Percentiles rank a stretch among this genome's conserved stretches.
Conservation (phyloP, 2,797 vertebrate species). For the Chiloscyllium punctatum region DNA sequence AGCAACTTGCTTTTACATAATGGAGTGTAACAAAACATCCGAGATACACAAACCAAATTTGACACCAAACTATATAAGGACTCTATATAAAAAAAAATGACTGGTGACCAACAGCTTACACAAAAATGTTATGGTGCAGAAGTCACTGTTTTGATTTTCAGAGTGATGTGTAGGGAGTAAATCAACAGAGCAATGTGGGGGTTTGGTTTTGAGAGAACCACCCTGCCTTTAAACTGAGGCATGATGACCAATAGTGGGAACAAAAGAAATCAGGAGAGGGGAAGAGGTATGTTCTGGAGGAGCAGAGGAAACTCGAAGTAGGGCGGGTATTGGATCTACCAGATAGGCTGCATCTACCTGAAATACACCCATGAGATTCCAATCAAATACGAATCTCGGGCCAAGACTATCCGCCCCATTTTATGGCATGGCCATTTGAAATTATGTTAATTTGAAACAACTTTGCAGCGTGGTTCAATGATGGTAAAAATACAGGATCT, state of each 20-base stretch:
- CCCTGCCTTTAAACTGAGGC: background rate
- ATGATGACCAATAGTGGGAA: background rate
- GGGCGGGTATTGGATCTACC: background rate
- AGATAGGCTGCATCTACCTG: background rate
- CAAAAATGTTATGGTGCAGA: too few relatives aligned
- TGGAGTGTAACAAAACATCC: background rate
- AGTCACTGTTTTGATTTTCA: too few relatives aligned
- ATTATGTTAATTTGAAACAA: background rate
- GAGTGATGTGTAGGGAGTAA: background rate
- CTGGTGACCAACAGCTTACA: background rate
- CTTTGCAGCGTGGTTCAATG: background rate
- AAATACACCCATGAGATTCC: background rate
- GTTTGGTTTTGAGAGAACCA: background rate
- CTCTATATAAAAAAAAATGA: too few relatives aligned
- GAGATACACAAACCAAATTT: background rate
- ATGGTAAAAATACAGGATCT: background rate
- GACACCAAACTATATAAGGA: background rate
- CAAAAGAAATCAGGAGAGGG: background rate
- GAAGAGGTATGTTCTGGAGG: background rate
- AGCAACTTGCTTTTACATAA: background rate
- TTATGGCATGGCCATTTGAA: background rate
- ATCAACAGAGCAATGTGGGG: background rate
- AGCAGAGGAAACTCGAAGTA: background rate
- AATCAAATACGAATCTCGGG: background rate
- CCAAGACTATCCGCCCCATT: background rate